Percentiles rank a stretch among this genome's conserved stretches.
These are phyloP conservation scores for Silurus meridionalis DNA, from an alignment of 2,113 vertebrate genomes.

Conservation along the genomic window DNA sequence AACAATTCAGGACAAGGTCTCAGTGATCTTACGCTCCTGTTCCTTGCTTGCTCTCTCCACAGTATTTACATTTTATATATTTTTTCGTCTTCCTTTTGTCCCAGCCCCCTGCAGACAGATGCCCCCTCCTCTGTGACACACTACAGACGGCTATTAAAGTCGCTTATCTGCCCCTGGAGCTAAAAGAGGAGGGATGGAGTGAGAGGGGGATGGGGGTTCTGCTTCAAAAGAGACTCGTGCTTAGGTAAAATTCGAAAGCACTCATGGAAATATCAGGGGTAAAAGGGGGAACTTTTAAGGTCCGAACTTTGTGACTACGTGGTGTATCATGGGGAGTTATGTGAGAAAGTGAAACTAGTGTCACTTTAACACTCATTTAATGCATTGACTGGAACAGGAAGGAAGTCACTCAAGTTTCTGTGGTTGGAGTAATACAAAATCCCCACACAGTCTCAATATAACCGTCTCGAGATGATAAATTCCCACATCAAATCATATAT, in stretches of 20 bases:
- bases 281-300: background rate
- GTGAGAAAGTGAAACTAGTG: background rate
- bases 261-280: constrained; percentile 5
- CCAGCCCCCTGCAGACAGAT: constrained; percentile 42
- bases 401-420: background rate
- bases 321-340: background rate
- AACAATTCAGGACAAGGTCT: background rate
- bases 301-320: background rate
- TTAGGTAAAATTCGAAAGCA: constrained; percentile 41
- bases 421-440: background rate
- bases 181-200: constrained; percentile 50
- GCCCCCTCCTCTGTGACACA: constrained; percentile 55
- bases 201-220: constrained; percentile 55
- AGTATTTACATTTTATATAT: background rate
- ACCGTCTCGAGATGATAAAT: background rate
- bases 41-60: background rate
- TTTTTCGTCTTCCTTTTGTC: background rate
- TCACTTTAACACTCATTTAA: background rate
- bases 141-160: constrained; percentile 65
- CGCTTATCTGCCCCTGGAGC: constrained; percentile 60
- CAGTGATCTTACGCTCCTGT: background rate
- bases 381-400: background rate
- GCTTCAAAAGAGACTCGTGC: constrained; percentile 54
- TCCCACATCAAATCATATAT: background rate
- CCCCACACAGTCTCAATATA: background rate